Conservation (phyloP, 2,113 vertebrate genomes). For the Pseudois nayaur region DNA sequence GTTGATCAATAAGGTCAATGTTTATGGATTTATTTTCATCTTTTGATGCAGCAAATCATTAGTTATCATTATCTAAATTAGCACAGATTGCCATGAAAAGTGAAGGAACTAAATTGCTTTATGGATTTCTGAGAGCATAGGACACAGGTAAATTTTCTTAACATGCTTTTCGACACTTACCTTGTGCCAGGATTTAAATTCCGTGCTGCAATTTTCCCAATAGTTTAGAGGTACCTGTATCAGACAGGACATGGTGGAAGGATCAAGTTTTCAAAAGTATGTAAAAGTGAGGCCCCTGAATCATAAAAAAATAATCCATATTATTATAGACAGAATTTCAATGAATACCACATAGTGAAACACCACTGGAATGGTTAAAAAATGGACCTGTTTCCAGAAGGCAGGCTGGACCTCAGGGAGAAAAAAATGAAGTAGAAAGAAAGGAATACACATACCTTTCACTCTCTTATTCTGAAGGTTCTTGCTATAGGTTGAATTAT, state of each 20-base stretch:
- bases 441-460: neutral
- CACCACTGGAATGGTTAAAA: neutral
- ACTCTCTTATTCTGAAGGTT: neutral
- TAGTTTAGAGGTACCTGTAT: neutral
- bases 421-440: neutral
- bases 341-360: neutral
- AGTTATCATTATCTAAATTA: constrained; percentile 74
- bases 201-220: neutral
- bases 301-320: neutral
- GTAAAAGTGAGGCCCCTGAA: neutral
- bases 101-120: constrained; percentile 67
- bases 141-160: constrained; percentile 45
- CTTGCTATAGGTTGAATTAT: neutral
- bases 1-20: constrained; percentile 58
- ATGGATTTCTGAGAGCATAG: constrained; percentile 57
- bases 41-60: constrained; percentile 69
- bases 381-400: neutral
- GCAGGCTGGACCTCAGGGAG: neutral
- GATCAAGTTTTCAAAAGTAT: neutral
- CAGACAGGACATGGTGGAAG: neutral
- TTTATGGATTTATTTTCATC: constrained; percentile 71
- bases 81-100: constrained; percentile 49
- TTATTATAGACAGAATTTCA: neutral
- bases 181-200: constrained; percentile 34
- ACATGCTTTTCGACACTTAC: constrained; percentile 35